Conservation (phyloP, 2,113 vertebrate genomes). For the Grammomys surdaster region DNA sequence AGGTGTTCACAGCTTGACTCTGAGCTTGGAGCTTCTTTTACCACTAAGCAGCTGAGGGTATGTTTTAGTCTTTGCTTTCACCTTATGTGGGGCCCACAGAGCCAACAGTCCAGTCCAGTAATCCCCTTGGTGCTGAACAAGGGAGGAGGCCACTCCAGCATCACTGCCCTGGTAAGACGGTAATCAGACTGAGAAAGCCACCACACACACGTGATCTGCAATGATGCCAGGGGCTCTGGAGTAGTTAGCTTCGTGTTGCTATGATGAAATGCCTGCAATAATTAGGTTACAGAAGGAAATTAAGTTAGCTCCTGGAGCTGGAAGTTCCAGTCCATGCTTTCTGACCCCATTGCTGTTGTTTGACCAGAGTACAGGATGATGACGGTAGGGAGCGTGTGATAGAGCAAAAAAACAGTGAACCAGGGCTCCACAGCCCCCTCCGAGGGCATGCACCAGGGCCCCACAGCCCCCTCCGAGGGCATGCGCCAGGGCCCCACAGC, state of each 20-base stretch:
- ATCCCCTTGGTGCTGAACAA: not conserved
- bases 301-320: not conserved
- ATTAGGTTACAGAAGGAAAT: not conserved
- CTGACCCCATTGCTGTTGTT: not conserved
- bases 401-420: not conserved
- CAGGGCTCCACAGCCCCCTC: too few species aligned
- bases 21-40: not conserved
- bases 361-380: not conserved
- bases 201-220: not conserved
- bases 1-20: not conserved
- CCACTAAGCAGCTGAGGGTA: not conserved
- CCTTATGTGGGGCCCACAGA: too few species aligned
- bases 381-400: not conserved
- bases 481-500: too few species aligned
- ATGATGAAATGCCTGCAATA: not conserved
- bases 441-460: too few species aligned
- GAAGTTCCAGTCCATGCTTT: not conserved
- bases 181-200: not conserved
- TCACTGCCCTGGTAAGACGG: too few species aligned
- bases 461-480: too few species aligned
- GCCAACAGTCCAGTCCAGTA: too few species aligned
- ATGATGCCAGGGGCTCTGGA: not conserved
- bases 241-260: not conserved
- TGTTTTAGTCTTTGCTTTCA: not conserved
- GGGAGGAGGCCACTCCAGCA: not conserved